Base-by-base conservation (phyloP, 2,797 vertebrate species). In the Molossus alvarezi region DNA sequence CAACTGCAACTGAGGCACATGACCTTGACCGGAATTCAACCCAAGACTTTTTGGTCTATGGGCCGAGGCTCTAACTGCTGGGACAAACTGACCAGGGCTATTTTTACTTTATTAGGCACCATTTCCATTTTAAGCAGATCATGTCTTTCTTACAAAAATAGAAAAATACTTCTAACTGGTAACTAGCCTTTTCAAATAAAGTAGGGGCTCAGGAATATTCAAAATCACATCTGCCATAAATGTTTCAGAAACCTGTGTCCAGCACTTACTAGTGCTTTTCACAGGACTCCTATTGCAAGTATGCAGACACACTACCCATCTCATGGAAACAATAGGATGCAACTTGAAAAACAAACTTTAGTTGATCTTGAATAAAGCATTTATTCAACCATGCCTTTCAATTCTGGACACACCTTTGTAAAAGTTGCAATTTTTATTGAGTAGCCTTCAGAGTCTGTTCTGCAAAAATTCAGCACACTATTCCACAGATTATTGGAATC, bases 91-190 rank as follows among this genome's bases (percentile, higher is more conserved):
- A 6, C 41, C 41, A 45, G 60, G 37, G 48, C 67, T 86, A 94
- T 86, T 94, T 95, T 95, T 81, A 90, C 17, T 65, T 27, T 80
- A 65, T 72, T 91, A 69, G 73, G 33, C n/a, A 90, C 7, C 29
- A 60, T 90, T 93, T 93, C 58, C 33, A 89, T 77, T 97, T 79
- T 81, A 84, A 93, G 71, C 3, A 93, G 51, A 91, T 81, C n/a
- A 73, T 91, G 13, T 90, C 37, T 89, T 48, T 81, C 37, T 73
- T 86, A 58, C 7, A 86, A 72, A 81, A 58, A 90, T n/a, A 83
- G 5, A 91, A 93, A 95, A 53, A n/a, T 41, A 58, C 4, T 90
- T 27, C 17, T 77, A 17, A 45, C 80, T 87, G 72, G 3, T 33
- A 92, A 82, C 27, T 48, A 62, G 5, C 12, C 15, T 53, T 91